Percentiles rank a stretch among this genome's conserved stretches.
These are phyloP conservation scores for Isoperla grammatica DNA, from an alignment of 2,888 invertebrate genomes.

Conservation along the genomic window DNA sequence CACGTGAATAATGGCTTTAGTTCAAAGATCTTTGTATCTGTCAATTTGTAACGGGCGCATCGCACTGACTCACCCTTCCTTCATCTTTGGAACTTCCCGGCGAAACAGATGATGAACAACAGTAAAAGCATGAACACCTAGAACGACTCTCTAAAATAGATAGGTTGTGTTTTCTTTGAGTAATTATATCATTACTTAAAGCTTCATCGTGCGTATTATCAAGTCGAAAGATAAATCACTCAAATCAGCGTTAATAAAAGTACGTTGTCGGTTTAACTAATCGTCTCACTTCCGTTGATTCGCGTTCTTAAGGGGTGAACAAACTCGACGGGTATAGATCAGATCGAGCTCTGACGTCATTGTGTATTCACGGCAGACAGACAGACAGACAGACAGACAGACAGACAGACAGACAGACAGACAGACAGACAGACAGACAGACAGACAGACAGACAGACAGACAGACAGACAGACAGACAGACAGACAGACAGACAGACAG, in stretches of 20 bases:
- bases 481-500: too few relatives aligned
- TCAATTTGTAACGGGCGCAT: constrained; percentile 5
- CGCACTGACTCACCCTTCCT: neutral
- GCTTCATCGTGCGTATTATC: constrained; percentile 11
- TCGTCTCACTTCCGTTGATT: too few relatives aligned
- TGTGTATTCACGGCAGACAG: too few relatives aligned
- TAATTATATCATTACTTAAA: constrained; percentile 15
- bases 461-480: too few relatives aligned
- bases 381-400: too few relatives aligned
- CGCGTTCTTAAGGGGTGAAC: too few relatives aligned
- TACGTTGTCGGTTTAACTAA: neutral
- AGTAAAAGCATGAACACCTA: neutral
- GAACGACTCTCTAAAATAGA: constrained; percentile 4
- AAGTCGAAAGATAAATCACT: constrained; percentile 7
- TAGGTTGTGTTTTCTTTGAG: constrained; percentile 6
- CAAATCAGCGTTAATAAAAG: constrained; percentile 13
- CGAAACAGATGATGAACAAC: neutral
- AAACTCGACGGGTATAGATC: too few relatives aligned
- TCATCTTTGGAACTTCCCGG: constrained; percentile 5
- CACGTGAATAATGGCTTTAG: neutral
- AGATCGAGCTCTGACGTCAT: too few relatives aligned
- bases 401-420: too few relatives aligned
- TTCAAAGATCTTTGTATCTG: constrained; percentile 11
- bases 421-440: too few relatives aligned
- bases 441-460: too few relatives aligned